These are phyloP conservation scores for Eledone cirrhosa DNA, from an alignment of 2,888 invertebrate genomes.

Conservation along the genomic window DNA sequence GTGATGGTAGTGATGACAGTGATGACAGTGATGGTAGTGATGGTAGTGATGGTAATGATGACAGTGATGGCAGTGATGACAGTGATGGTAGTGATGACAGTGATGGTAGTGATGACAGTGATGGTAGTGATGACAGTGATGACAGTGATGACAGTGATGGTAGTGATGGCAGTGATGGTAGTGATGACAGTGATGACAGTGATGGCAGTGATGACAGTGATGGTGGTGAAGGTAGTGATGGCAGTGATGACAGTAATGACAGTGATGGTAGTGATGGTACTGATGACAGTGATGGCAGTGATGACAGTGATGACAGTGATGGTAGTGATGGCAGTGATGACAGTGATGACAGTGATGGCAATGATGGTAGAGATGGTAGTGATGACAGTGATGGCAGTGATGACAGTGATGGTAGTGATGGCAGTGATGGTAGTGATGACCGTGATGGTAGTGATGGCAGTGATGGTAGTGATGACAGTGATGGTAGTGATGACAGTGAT, in stretches of 20 bases:
- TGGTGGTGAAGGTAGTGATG: conserved; percentile 8
- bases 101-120: conserved; percentile 9
- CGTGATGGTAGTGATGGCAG: too few relatives aligned
- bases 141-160: conserved; percentile 15
- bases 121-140: conserved; percentile 13
- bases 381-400: too few relatives aligned
- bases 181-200: conserved; percentile 15
- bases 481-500: conserved; percentile 15
- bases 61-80: conserved; percentile 20
- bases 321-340: background rate
- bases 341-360: too few relatives aligned
- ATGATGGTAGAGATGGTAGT: too few relatives aligned
- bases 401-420: background rate
- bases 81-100: conserved; percentile 13
- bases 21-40: conserved; percentile 2
- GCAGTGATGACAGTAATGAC: background rate
- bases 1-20: conserved; percentile 18
- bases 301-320: conserved; percentile 19
- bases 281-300: conserved; percentile 13
- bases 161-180: conserved; percentile 16
- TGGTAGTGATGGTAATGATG: conserved; percentile 16
- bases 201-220: conserved; percentile 6
- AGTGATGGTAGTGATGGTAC: background rate
- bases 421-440: too few relatives aligned
- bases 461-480: background rate